Conservation (phyloP, 2,113 vertebrate species). For the Clarias macrocephalus region DNA sequence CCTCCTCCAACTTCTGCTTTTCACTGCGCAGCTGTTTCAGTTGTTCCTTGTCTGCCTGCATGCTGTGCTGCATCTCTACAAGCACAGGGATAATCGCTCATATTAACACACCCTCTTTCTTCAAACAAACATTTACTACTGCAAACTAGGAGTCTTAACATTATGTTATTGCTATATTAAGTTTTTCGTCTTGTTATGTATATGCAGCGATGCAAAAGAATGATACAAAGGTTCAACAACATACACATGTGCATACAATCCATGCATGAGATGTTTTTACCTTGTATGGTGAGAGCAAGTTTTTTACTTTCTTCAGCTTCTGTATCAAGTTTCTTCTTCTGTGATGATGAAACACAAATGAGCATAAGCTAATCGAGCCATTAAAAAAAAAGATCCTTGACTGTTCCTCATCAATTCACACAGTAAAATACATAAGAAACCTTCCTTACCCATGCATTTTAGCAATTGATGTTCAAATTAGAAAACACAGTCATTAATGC, state of each 20-base stretch:
- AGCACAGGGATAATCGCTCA: conserved; percentile 5
- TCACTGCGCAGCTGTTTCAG: conserved; percentile 72
- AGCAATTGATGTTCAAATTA: not conserved
- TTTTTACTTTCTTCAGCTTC: conserved; percentile 74
- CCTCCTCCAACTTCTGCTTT: conserved; percentile 70
- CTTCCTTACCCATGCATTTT: not conserved
- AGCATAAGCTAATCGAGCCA: not conserved
- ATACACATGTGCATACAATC: not conserved
- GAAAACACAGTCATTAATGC: not conserved
- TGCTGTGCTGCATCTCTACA: conserved; percentile 47
- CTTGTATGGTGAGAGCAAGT: conserved; percentile 76
- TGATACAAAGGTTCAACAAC: not conserved
- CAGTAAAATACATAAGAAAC: not conserved
- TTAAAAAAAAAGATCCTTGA: not conserved
- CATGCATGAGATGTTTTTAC: conserved; percentile 64
- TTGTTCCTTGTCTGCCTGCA: conserved; percentile 65
- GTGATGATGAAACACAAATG: conserved; percentile 51
- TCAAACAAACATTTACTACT: conserved; percentile 3
- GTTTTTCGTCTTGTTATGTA: not conserved
- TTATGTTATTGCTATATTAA: not conserved
- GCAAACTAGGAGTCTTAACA: not conserved
- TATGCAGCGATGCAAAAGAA: conserved; percentile 16
- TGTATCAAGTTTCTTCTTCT: conserved; percentile 80
- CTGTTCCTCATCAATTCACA: conserved; percentile 4
- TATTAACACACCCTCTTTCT: not conserved